phyloP scores from a whole-genome alignment of 1,140 invertebrate genomes.

The Drosophila varians region DNA sequence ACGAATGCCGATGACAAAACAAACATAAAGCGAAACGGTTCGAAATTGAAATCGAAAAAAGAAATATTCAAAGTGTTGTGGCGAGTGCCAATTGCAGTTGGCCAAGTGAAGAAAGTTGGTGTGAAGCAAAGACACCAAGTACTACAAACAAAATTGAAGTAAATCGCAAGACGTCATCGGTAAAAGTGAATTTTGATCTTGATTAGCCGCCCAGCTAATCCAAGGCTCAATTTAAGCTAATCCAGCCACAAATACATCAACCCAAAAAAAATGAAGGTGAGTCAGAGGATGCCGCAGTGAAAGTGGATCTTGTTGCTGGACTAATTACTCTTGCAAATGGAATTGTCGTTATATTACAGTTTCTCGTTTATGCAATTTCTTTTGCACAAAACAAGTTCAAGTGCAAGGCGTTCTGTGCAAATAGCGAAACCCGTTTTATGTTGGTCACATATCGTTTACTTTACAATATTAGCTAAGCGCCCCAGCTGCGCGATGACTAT shows the following conservation, averaged over 20 bases:
- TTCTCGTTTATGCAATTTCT: slow-evolving; percentile 66
- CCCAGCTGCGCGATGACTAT: slow-evolving; percentile 30
- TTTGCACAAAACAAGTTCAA: slow-evolving; percentile 67
- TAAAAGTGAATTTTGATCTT: slow-evolving; percentile 56
- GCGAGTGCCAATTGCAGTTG: slow-evolving; percentile 62
- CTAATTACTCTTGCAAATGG: slow-evolving; percentile 51
- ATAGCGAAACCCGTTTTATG: slow-evolving; percentile 55
- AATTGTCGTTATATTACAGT: not conserved
- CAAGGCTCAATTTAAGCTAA: slow-evolving; percentile 34
- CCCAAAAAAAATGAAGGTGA: slow-evolving; percentile 67
- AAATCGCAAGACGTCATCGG: slow-evolving; percentile 28
- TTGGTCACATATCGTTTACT: slow-evolving; percentile 57
- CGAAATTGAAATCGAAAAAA: slow-evolving; percentile 22
- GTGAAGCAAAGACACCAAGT: slow-evolving; percentile 13
- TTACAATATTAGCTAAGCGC: slow-evolving; percentile 51
- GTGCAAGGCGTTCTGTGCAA: slow-evolving; percentile 59
- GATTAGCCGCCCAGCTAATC: slow-evolving; percentile 61
- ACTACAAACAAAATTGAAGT: not conserved
- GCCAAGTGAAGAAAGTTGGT: slow-evolving; percentile 62
- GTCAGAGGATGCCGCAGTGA: slow-evolving; percentile 46
- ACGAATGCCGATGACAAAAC: slow-evolving; percentile 50
- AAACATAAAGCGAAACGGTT: slow-evolving; percentile 53
- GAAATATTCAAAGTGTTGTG: slow-evolving; percentile 19
- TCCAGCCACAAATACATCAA: slow-evolving; percentile 1
- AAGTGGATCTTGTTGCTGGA: slow-evolving; percentile 52